Evolutionary conservation across 2,113 vertebrate species (phyloP).

Genomic region (Brienomyrus brachyistius): DNA sequence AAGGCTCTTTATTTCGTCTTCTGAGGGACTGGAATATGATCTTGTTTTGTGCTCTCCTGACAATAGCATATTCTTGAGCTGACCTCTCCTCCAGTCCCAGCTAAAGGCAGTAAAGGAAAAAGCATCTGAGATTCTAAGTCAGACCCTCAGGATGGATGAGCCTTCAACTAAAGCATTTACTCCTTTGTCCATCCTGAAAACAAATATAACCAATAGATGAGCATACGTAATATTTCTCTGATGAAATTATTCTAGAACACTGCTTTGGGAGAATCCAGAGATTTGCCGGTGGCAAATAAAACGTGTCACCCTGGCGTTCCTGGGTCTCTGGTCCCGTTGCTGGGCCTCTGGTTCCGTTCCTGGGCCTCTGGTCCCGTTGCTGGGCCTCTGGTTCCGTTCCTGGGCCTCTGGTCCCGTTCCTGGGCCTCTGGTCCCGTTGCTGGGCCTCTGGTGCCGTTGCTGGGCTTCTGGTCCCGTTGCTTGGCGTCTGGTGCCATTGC

Average conservation of each 20-base stretch:
- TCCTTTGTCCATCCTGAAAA: not conserved
- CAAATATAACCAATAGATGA: not conserved
- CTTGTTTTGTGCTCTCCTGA: not conserved
- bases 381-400: not conserved
- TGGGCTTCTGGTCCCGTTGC: not conserved
- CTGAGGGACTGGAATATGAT: not conserved
- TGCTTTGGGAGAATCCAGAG: not conserved
- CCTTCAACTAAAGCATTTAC: not conserved
- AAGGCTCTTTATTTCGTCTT: not conserved
- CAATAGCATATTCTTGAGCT: constrained; percentile 14
- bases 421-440: no score
- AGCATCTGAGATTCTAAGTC: constrained; percentile 5
- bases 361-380: not conserved
- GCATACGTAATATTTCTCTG: not conserved
- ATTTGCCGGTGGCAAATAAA: not conserved
- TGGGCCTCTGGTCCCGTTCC: no score
- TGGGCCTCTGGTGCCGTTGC: not conserved
- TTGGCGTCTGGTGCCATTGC: no score
- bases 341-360: no score
- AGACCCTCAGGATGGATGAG: not conserved
- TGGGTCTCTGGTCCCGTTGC: not conserved
- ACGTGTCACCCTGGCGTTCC: not conserved
- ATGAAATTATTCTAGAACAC: not conserved
- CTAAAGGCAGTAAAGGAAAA: not conserved
- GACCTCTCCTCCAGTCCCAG: constrained; percentile 4